Percentiles rank a stretch among this genome's conserved stretches.
Evolutionary conservation across 2,797 vertebrate species (phyloP).

Genomic region (Carcharodon carcharias): DNA sequence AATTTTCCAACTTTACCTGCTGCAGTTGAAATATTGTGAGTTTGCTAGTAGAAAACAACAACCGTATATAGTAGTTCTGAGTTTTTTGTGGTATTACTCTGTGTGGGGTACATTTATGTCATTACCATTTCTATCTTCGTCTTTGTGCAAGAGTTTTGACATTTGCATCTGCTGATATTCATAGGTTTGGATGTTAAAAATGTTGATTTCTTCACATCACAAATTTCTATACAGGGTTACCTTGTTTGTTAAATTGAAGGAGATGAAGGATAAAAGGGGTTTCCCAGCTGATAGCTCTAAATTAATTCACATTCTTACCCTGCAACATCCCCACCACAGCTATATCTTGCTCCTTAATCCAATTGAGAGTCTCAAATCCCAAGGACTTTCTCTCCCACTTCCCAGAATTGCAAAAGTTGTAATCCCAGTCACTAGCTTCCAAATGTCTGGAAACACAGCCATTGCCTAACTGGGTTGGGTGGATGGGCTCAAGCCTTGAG

Average conservation of each 20-base stretch:
- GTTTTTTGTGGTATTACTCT: not conserved
- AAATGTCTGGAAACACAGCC: not conserved
- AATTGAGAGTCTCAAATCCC: not conserved
- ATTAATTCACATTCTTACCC: not conserved
- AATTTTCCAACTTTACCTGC: not conserved
- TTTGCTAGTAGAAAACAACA: not conserved
- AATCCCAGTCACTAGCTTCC: not conserved
- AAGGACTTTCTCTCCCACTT: not conserved
- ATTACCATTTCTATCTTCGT: not conserved
- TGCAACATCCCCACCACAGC: not conserved
- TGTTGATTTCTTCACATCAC: not conserved
- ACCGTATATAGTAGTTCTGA: not conserved
- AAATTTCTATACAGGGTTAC: not conserved
- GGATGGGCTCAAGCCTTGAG: not conserved
- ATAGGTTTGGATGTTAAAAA: not conserved
- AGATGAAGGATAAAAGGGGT: too few species aligned
- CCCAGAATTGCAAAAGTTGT: not conserved
- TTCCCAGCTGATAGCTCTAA: not conserved
- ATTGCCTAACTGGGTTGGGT: not conserved
- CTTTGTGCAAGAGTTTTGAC: not conserved
- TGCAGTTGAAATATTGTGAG: not conserved
- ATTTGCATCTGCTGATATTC: not conserved
- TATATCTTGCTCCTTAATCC: not conserved
- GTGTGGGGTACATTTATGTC: not conserved
- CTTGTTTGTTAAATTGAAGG: not conserved